Percentiles rank a stretch among this genome's conserved stretches.
These are phyloP conservation scores for Chionomys nivalis DNA, from an alignment of 2,113 vertebrate species.

Conservation along the genomic window DNA sequence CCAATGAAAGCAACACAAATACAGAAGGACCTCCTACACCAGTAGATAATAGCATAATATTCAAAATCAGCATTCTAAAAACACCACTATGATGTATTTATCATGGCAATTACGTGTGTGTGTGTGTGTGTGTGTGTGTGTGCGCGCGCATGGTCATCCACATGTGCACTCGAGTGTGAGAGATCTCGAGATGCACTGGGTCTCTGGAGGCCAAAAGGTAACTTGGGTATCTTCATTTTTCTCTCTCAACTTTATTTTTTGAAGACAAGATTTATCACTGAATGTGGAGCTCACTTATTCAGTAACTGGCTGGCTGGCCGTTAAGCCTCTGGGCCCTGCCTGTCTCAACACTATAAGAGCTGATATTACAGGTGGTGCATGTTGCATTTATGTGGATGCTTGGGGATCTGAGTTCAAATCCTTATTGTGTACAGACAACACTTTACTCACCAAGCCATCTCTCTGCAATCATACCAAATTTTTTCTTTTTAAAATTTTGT, in stretches of 20 bases:
- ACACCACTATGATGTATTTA: background rate
- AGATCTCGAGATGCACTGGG: background rate
- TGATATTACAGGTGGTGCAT: background rate
- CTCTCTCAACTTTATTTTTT: background rate
- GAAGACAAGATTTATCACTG: background rate
- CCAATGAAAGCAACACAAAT: no score
- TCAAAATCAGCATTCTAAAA: slow-evolving; percentile 30
- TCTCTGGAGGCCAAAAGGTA: background rate
- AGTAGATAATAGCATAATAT: background rate
- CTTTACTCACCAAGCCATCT: background rate
- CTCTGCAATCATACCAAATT: background rate
- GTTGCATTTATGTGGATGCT: background rate
- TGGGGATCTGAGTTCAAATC: background rate
- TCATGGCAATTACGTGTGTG: background rate
- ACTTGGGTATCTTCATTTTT: background rate
- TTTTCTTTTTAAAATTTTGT: background rate
- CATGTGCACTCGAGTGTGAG: background rate
- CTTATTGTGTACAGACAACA: background rate
- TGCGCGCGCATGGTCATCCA: no score
- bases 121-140: background rate
- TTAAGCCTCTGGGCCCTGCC: background rate
- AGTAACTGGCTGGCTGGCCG: background rate
- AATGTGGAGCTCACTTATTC: background rate
- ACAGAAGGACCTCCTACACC: no score
- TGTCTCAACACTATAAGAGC: background rate